Percentiles rank a stretch among this genome's conserved stretches.
phyloP scores from a whole-genome alignment of 35 echinoderm and acorn worm genomes.

The Amphiura filiformis region DNA sequence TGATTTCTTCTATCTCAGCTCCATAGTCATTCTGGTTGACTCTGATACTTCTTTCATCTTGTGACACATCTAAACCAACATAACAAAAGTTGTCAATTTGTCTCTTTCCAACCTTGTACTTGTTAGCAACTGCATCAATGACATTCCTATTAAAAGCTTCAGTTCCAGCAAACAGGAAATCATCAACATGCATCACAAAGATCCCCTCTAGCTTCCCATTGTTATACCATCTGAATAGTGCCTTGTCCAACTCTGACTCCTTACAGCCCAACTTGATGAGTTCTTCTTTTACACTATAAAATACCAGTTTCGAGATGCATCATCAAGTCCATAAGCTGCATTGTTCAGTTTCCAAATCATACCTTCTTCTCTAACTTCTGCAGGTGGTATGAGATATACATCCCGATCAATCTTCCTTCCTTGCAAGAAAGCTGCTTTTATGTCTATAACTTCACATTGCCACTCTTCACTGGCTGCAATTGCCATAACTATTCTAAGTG shows the following conservation, averaged over 20 bases:
- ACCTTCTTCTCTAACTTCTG: constrained; percentile 1
- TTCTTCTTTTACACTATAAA: constrained; percentile 9
- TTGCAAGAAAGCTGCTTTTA: constrained; percentile 5
- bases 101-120: constrained; percentile 42
- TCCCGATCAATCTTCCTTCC: no score
- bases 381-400: neutral
- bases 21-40: constrained; percentile 21
- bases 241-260: neutral
- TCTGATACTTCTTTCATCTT: constrained; percentile 22
- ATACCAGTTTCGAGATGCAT: neutral
- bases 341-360: constrained; percentile 10
- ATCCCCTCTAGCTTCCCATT: no score
- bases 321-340: no score
- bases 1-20: constrained; percentile 40
- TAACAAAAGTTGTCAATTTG: constrained; percentile 25
- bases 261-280: neutral
- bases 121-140: constrained; percentile 27
- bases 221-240: constrained; percentile 10
- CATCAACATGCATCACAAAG: constrained; percentile 9
- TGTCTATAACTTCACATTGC: neutral
- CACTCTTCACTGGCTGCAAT: constrained; percentile 19
- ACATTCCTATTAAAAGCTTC: constrained; percentile 14
- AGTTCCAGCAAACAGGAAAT: constrained; percentile 43
- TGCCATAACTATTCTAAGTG: neutral
- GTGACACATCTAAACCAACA: constrained; percentile 20